These are phyloP conservation scores for Scarus forsteni DNA, from an alignment of 2,797 vertebrate species.

Conservation along the genomic window DNA sequence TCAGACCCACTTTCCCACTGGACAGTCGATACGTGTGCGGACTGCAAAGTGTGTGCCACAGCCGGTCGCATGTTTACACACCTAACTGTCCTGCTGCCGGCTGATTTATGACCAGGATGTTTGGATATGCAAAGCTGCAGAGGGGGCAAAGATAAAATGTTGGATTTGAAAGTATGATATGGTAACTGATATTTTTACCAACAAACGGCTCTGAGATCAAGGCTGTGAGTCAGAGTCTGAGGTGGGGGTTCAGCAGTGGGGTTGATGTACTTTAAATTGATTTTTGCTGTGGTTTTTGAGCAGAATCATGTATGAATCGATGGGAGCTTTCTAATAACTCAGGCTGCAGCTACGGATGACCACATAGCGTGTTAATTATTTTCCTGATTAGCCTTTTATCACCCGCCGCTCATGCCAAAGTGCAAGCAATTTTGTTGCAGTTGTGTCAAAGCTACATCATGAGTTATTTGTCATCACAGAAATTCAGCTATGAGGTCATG, in stretches of 20 bases:
- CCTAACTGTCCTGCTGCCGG: background rate
- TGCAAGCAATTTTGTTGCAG: too few species aligned
- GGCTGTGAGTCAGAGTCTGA: background rate
- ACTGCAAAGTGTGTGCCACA: slow-evolving; percentile 22
- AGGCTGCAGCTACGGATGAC: background rate
- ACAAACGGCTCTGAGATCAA: background rate
- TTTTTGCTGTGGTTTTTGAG: background rate
- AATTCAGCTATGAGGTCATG: too few species aligned
- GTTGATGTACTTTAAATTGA: background rate
- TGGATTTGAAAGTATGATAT: background rate
- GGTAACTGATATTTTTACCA: background rate
- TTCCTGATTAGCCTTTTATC: slow-evolving; percentile 2
- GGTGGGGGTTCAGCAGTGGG: background rate
- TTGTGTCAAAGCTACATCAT: too few species aligned
- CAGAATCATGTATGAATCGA: background rate
- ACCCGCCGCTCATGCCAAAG: background rate
- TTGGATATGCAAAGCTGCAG: background rate
- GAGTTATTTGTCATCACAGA: too few species aligned
- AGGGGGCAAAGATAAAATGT: background rate
- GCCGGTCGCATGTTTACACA: slow-evolving; percentile 3
- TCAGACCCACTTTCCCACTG: slow-evolving; percentile 46
- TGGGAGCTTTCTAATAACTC: background rate
- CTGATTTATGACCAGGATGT: slow-evolving; percentile 18
- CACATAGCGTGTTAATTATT: background rate
- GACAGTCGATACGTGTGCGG: slow-evolving; percentile 28